Base-by-base conservation (phyloP, 2,113 vertebrate genomes). In the Podocnemis expansa region DNA sequence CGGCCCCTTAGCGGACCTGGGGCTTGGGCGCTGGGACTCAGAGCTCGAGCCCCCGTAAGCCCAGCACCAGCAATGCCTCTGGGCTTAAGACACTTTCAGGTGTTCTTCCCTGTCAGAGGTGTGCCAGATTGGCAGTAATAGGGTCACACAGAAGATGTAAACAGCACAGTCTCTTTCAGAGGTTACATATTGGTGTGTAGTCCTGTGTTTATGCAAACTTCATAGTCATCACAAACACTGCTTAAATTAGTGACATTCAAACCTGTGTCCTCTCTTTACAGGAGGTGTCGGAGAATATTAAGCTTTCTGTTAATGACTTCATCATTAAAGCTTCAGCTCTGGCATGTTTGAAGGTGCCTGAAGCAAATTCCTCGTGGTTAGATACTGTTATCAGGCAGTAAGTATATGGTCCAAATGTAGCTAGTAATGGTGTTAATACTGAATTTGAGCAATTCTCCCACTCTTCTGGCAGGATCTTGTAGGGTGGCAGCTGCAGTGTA, bases 351-450 rank as follows among this genome's bases (percentile, higher is more conserved):
- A 99, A 99, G 97, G 99, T 99, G 82, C 99, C 99, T 1, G 99
- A 99, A 97, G 99, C 99, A 84, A 99, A 99, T 98, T 99, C 99
- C 63, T 99, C 99, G 7, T 99, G 99, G 99, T 82, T 99, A 98
- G 99, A 99, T 96, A 99, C 99, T 1, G 98, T 99, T 87, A 99
- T 99, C 93, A 98, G 99, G 91, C 99, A 99, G 99, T 99, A 97
- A 99, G 99, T 99, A 91, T 55, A n/a, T 93, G 87, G 82, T 93
- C 78, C n/a, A 87, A 80, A 89, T 56, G 56, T 84, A 92, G 63
- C 93, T 81, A 81, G 58, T 55, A 93, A 56, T 31, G 29, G 87
- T 78, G 79, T 56, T 84, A 29, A 0, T 45, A 82, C 82, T 54
- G 63, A 54, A 85, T 9, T 43, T 6, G 47, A 29, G 29, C 29